Evolutionary conservation across 2,113 vertebrate species (phyloP).

Genomic region (mouse (Mus musculus)): DNA sequence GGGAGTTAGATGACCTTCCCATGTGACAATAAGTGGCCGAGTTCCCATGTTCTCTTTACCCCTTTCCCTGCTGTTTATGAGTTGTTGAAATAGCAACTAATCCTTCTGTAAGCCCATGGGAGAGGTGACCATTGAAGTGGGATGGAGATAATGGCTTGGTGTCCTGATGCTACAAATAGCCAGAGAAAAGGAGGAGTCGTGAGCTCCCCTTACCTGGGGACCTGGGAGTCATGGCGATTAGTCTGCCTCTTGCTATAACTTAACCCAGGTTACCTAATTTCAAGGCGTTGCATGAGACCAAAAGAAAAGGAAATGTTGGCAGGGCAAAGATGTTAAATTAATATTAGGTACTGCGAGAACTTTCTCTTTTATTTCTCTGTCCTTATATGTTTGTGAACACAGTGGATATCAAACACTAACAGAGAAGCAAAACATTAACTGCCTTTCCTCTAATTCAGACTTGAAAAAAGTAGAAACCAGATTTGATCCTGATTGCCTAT

Average conservation of each 20-base stretch:
- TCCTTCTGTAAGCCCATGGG: background rate
- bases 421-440: background rate
- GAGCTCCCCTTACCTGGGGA: background rate
- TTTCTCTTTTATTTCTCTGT: constrained; percentile 4
- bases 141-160: background rate
- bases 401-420: background rate
- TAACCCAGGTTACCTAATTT: background rate
- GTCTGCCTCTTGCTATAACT: constrained; percentile 7
- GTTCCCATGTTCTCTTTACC: background rate
- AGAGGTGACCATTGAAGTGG: background rate
- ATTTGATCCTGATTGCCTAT: constrained; percentile 51
- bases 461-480: constrained; percentile 48
- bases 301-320: background rate
- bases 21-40: background rate
- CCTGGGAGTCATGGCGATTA: background rate
- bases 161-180: background rate
- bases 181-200: background rate
- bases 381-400: background rate
- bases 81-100: constrained; percentile 12
- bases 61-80: background rate
- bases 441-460: background rate
- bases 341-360: background rate
- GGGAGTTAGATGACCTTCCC: background rate
- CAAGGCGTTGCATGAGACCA: background rate
- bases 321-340: background rate